Evolutionary conservation across 2,113 vertebrate species (phyloP), one percentile per base, ranked within the genome.

Genomic region (Dinomys branickii): DNA sequence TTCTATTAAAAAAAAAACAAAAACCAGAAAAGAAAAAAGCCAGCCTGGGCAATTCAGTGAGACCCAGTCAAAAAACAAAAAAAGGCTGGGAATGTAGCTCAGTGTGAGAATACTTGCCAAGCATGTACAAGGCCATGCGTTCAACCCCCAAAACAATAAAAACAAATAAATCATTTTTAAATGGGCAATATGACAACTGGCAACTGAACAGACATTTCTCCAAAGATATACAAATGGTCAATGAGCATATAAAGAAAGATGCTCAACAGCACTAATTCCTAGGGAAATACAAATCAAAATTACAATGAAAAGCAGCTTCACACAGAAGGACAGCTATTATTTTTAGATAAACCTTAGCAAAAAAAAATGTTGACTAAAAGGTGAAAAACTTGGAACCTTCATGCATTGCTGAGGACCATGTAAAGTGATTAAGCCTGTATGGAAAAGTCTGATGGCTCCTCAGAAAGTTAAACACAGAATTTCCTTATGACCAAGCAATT

Each of bases 221-320:
- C n/a, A 71, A 71, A 82, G 41, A 19, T 35, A 71, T n/a, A 41
- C 38, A 47, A 73, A 85, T 92, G 33, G 17, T 61, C 33, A 92
- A 73, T 26, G 82, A 75, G 2, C 33, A 59, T 52, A 50, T 50
- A 19, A 63, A 82, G 28, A 84, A 67, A 73, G 22, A 84, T 41
- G 35, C 16, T 10, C 52, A 91, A 56, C 6, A 38, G 26, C 65
- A 71, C 33, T 84, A 47, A 71, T 54, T 33, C 47, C 65, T 87
- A 83, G 14, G 30, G 65, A 86, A 87, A 73, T 75, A 41, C 16
- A 93, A 90, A 75, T 56, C 50, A 89, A 96, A 96, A 77, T 38
- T 67, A 75, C 38, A 82, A 85, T 41, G 67, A 96, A 61, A 22
- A 54, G 69, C 16, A 47, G 58, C 6, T 52, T 90, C 65, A 90